Evolutionary conservation across 2,113 vertebrate species (phyloP).

Genomic region (Arvicanthis niloticus): DNA sequence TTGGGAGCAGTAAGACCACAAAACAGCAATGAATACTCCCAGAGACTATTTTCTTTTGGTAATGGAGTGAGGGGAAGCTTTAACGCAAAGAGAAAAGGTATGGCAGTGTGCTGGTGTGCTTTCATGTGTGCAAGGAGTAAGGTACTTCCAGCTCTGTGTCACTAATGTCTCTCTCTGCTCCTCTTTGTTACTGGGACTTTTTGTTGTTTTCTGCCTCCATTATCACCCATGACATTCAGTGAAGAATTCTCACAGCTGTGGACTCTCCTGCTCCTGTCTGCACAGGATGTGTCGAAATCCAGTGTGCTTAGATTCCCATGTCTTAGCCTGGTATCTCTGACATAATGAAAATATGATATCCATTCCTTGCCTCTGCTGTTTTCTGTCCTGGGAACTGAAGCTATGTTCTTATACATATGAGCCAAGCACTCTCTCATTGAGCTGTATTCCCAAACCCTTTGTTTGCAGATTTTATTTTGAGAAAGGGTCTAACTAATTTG

Average conservation of each 20-base stretch:
- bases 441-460: not conserved
- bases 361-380: not conserved
- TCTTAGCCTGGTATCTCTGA: not conserved
- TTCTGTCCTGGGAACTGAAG: not conserved
- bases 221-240: not conserved
- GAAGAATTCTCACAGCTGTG: not conserved
- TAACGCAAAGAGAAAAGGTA: not conserved
- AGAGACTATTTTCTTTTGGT: not conserved
- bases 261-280: not conserved
- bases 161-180: not conserved
- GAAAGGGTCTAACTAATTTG: not conserved
- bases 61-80: not conserved
- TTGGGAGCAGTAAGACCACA: not conserved
- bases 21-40: not conserved
- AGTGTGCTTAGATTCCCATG: rapidly evolving
- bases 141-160: not conserved
- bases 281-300: rapidly evolving
- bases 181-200: not conserved
- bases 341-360: not conserved
- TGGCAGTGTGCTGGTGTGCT: rapidly evolving
- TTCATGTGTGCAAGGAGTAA: not conserved
- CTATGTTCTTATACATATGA: no score
- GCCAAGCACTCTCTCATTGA: not conserved
- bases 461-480: not conserved
- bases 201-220: not conserved